phyloP scores from a whole-genome alignment of 2,888 invertebrate species.

The Ectobius pallidus region DNA sequence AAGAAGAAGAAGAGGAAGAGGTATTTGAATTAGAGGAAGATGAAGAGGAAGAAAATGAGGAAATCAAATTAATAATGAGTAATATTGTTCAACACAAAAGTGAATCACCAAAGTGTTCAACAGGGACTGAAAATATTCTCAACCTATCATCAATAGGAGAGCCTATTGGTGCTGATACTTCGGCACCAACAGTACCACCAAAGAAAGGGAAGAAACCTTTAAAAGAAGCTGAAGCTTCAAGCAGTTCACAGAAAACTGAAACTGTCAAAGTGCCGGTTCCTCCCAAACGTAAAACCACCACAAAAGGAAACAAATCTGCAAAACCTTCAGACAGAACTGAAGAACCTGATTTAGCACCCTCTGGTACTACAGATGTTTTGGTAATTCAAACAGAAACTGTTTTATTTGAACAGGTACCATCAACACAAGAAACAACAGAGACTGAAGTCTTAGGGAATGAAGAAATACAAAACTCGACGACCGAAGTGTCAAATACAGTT shows the following conservation, averaged over 20 bases:
- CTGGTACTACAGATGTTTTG: no score
- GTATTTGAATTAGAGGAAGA: conserved; percentile 50
- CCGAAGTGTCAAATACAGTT: not conserved
- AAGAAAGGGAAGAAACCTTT: not conserved
- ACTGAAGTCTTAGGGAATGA: not conserved
- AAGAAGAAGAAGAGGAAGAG: conserved; percentile 12
- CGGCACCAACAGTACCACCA: not conserved
- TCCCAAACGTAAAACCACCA: not conserved
- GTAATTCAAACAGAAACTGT: not conserved
- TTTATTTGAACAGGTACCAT: not conserved
- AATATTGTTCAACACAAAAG: not conserved
- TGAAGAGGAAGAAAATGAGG: conserved; percentile 44
- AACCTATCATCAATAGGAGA: not conserved
- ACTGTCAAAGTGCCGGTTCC: not conserved
- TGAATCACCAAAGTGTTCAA: conserved; percentile 23
- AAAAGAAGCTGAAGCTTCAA: not conserved
- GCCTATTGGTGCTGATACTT: not conserved
- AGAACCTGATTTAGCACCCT: not conserved
- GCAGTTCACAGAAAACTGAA: not conserved
- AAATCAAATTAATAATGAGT: conserved; percentile 8
- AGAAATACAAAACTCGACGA: not conserved
- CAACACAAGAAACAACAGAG: not conserved
- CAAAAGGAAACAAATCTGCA: not conserved
- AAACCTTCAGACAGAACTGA: not conserved
- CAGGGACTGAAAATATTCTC: not conserved